These are phyloP conservation scores for Xanthorhoe spadicearia DNA, from an alignment of 2,888 invertebrate species.

Conservation along the genomic window DNA sequence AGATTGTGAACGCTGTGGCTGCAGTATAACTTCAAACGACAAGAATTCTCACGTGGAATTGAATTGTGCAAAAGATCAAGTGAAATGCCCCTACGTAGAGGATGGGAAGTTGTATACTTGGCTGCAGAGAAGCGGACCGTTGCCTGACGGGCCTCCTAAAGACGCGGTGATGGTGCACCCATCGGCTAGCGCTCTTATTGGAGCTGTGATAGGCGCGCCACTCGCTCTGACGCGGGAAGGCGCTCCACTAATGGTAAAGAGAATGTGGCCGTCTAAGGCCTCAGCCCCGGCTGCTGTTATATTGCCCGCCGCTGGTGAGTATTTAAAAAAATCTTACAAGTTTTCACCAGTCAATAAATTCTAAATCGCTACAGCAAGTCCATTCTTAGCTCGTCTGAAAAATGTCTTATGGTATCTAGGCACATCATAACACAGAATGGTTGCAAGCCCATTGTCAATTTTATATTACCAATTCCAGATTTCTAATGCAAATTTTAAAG, in stretches of 20 bases:
- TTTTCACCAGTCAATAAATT: no score
- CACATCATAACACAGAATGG: no score
- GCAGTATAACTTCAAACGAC: constrained; percentile 85
- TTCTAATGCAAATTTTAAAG: no score
- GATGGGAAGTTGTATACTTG: constrained; percentile 65
- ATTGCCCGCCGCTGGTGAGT: constrained; percentile 72
- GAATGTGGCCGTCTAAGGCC: constrained; percentile 79
- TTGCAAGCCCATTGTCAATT: no score
- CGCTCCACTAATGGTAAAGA: constrained; percentile 68
- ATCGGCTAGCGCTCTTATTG: constrained; percentile 68
- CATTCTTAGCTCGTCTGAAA: no score
- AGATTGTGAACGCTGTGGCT: constrained; percentile 86
- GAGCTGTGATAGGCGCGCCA: constrained; percentile 74
- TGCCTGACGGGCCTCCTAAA: constrained; percentile 69
- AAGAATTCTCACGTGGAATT: constrained; percentile 79
- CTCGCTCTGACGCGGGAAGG: constrained; percentile 67
- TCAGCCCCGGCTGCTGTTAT: constrained; percentile 76
- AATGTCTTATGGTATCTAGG: no score
- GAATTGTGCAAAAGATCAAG: constrained; percentile 80
- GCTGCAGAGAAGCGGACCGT: constrained; percentile 67
- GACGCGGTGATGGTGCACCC: constrained; percentile 75
- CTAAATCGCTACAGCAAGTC: no score
- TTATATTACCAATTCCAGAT: no score
- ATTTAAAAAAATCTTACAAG: neutral
- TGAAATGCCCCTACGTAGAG: constrained; percentile 76